Evolutionary conservation across 1,140 invertebrate genomes (phyloP), one percentile per base, ranked within the genome.

Genomic region (Aphis craccivora): DNA sequence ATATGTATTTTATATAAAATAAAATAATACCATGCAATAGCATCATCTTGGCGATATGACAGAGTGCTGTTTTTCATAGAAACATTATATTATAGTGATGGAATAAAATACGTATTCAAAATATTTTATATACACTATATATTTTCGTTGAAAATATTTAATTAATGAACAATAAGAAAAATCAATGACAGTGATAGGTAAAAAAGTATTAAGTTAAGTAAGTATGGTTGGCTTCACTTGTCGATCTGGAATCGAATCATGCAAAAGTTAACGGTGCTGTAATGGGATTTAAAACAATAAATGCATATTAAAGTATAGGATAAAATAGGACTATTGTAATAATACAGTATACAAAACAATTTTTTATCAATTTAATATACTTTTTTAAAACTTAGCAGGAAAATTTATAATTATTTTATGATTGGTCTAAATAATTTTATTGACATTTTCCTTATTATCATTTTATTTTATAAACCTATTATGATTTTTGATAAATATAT

Each of bases 1-100:
- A 76, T 76, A n/a, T 51, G 48, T 76, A 76, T 76, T 76, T 76
- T n/a, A 67, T 76, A 30, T 40, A 45, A 91, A 91, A 76, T 55
- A 55, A 89, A 89, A 89, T 76, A 55, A 89, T 51, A 86, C 35
- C 76, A 22, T n/a, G 60, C 14, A n/a, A 4, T 76, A 76, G 5
- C 30, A 4, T 76, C n/a, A n/a, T 76, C 30, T 76, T 18, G 14
- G 30, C n/a, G 30, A 76, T n/a, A 8, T 76, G 18, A 76, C 60
- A 30, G 60, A 76, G n/a, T 35, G 30, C 60, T 76, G 14, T 76
- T 76, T 76, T 76, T 14, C 30, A 35, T n/a, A n/a, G 14, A 76
- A 76, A n/a, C n/a, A n/a, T n/a, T n/a, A n/a, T n/a, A 4, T 76
- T n/a, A n/a, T 76, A n/a, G 60, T n/a, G 11, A n/a, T 35, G 18